Conservation (phyloP, 2,113 vertebrate genomes). For the Phalacrocorax aristotelis region DNA sequence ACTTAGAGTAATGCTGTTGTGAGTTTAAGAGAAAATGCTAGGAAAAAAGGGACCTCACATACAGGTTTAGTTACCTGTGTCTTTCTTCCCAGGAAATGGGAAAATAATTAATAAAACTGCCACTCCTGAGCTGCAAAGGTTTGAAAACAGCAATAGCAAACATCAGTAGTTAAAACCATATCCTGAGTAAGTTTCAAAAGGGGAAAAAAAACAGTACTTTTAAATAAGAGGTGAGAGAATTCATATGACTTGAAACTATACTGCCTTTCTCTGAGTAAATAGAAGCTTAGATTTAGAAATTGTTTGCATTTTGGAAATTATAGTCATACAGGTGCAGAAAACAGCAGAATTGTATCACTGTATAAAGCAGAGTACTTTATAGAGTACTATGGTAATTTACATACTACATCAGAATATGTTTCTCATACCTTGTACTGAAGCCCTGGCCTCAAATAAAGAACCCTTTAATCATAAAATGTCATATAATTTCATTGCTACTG, state of each 20-base stretch:
- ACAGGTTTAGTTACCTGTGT: not conserved
- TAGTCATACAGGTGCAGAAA: not conserved
- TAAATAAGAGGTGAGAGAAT: not conserved
- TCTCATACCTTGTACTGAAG: not conserved
- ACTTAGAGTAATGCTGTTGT: accelerated
- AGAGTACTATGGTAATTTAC: not conserved
- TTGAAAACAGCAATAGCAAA: not conserved
- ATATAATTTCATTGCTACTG: not conserved
- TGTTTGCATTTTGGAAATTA: not conserved
- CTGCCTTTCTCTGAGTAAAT: not conserved
- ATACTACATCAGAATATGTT: not conserved
- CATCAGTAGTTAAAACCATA: not conserved
- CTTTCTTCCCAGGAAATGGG: not conserved
- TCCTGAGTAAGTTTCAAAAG: not conserved
- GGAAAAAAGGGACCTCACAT: not conserved
- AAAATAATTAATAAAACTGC: not conserved
- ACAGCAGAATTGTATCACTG: not conserved
- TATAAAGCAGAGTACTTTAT: not conserved
- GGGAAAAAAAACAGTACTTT: not conserved
- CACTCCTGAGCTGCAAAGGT: not conserved
- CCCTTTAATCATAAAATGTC: not conserved
- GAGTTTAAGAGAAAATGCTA: not conserved
- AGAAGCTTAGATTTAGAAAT: not conserved
- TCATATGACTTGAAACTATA: not conserved
- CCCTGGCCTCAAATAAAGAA: not conserved